These are phyloP conservation scores for Aurelia aurita complex sp. Pacific DNA, from an alignment of 30 jellyfish, hydroid and myxozoan species.

Conservation along the genomic window DNA sequence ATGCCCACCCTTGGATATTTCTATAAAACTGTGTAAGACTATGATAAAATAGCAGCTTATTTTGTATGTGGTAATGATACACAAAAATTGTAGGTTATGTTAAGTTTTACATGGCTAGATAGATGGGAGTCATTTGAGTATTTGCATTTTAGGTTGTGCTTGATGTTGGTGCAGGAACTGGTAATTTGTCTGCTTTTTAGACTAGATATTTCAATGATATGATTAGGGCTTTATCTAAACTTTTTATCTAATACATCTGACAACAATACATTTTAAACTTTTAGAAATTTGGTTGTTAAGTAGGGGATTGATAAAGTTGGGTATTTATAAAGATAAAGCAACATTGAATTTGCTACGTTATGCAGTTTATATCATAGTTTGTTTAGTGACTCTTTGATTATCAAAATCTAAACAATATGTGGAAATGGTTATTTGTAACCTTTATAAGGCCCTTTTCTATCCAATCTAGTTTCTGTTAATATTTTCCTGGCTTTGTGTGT, in stretches of 20 bases:
- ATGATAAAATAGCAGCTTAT: not conserved
- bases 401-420: too few species aligned
- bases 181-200: constrained; percentile 32
- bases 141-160: constrained; percentile 84
- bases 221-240: not conserved
- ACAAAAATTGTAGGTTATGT: not conserved
- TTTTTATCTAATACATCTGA: not conserved
- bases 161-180: constrained; percentile 99
- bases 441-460: not conserved
- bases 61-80: too few species aligned
- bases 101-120: not conserved
- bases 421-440: not conserved
- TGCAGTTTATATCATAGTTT: too few species aligned
- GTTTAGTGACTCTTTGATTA: too few species aligned
- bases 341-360: too few species aligned
- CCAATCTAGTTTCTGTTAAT: not conserved
- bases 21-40: not conserved
- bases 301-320: too few species aligned
- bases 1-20: too few species aligned
- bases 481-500: not conserved
- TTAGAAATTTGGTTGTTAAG: too few species aligned
- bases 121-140: constrained; percentile 1
- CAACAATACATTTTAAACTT: too few species aligned
- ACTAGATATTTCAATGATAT: not conserved
- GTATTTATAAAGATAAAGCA: too few species aligned